These are phyloP conservation scores for Enteromius viviparus DNA, from an alignment of 2,797 vertebrate species.

Conservation along the genomic window DNA sequence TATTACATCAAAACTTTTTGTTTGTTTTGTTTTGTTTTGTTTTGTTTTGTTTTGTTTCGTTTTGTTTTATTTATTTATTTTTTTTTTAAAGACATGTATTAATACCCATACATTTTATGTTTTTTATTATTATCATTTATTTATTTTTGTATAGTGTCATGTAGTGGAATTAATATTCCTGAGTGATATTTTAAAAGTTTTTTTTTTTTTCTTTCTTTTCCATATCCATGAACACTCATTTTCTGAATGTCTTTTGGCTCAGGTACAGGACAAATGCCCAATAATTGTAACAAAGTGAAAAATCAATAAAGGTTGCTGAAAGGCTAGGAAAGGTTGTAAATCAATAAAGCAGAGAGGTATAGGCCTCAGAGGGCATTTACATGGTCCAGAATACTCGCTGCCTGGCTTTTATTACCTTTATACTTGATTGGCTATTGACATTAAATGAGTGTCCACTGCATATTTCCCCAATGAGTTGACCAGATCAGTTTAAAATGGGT, in stretches of 20 bases:
- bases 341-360: slow-evolving; percentile 52
- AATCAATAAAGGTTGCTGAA: slow-evolving; percentile 67
- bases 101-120: neutral
- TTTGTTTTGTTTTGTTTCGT: too few relatives aligned
- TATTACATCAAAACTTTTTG: neutral
- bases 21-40: too few relatives aligned
- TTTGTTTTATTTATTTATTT: too few relatives aligned
- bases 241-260: slow-evolving; percentile 28
- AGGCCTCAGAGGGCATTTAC: slow-evolving; percentile 50
- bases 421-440: slow-evolving; percentile 48
- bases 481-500: slow-evolving; percentile 12
- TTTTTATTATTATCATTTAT: neutral
- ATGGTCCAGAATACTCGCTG: slow-evolving; percentile 27
- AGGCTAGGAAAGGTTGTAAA: slow-evolving; percentile 51
- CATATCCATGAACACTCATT: neutral
- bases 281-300: slow-evolving; percentile 81
- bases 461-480: slow-evolving; percentile 23
- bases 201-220: neutral
- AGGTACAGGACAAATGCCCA: slow-evolving; percentile 50
- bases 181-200: neutral
- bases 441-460: slow-evolving; percentile 21
- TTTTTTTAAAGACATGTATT: neutral
- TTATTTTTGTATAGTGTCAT: neutral
- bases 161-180: neutral
- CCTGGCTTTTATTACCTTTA: slow-evolving; percentile 25